Percentiles rank a stretch among this genome's conserved stretches.
These are phyloP conservation scores for Heliconius ismenius DNA, from an alignment of 2,888 invertebrate genomes.

Conservation along the genomic window DNA sequence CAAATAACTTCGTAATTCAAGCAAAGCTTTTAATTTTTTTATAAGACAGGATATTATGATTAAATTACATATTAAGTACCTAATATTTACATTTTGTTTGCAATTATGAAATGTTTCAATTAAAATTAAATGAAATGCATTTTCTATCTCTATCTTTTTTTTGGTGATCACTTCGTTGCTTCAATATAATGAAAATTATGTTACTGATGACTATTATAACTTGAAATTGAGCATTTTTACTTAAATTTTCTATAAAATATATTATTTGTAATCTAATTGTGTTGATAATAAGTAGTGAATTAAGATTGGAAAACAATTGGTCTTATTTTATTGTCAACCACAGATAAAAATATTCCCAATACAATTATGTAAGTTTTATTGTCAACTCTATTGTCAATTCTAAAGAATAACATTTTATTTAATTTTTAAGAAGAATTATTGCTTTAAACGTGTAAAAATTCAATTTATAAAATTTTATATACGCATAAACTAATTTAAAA, in stretches of 20 bases:
- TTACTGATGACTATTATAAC: neutral
- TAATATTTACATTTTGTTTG: neutral
- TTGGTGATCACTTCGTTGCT: neutral
- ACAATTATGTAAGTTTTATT: constrained; percentile 3
- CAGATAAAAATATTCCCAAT: constrained; percentile 2
- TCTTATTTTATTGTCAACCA: constrained; percentile 45
- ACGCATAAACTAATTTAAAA: neutral
- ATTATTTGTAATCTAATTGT: neutral
- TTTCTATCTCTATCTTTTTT: neutral
- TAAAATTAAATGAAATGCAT: neutral
- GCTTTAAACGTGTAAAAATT: neutral
- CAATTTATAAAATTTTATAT: neutral
- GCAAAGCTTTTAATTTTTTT: constrained; percentile 3
- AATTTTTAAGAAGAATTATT: neutral
- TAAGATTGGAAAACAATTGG: constrained; percentile 42
- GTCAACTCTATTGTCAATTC: neutral
- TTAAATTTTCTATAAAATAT: neutral
- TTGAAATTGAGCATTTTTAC: constrained; percentile 3
- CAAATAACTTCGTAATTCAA: constrained; percentile 51
- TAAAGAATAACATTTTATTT: neutral
- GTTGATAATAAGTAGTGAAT: constrained; percentile 44
- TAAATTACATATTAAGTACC: constrained; percentile 1
- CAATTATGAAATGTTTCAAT: neutral
- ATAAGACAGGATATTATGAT: neutral
- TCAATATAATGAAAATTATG: neutral